Evolutionary conservation across 2,797 vertebrate genomes (phyloP), one percentile per base, ranked within the genome.

Genomic region (Xiphorhynchus erythropygius): DNA sequence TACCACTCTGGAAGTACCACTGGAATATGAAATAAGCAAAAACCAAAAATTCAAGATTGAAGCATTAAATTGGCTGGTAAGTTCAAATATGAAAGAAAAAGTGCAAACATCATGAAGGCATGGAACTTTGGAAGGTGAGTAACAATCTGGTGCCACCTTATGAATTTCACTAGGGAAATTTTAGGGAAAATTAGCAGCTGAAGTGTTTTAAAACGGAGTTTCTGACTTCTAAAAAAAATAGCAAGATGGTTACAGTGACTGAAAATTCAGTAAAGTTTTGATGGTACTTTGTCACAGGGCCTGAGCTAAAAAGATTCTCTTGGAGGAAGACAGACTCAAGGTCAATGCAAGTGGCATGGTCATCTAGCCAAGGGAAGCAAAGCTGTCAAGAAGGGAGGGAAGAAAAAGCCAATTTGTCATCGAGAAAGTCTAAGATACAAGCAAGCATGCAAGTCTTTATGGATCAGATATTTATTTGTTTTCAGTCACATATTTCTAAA

Each of bases 351-450:
- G 41, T 24, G 52, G 27, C 56, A 42, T 3, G 17, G 63, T 70
- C 76, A 93, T 46, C 73, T 56, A 91, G 65, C 87, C 94, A 91
- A 90, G 14, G 22, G 24, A 90, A 82, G 68, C 44, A 60, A 77
- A 91, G 30, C 53, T 79, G 73, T 53, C 69, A 73, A 41, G 30
- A 50, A 79, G 13, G 16, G 35, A 82, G 5, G 60, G 46, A 84
- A 79, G 70, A 70, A 86, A 78, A 88, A 42, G 7, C 13, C 37
- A 49, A 57, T 49, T 59, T 88, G 39, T 65, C 39, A 74, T 16
- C 0, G 23, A 73, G 30, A 62, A 81, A 41, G 32, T 19, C 37
- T 60, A 49, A 80, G 56, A 49, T 64, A 65, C 8, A 81, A 41
- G 27, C 14, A 87, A 71, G 28, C n/a, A 60, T 7, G 13, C 8